phyloP scores from a whole-genome alignment of 2,888 invertebrate species.

The Agonum fuliginosum region DNA sequence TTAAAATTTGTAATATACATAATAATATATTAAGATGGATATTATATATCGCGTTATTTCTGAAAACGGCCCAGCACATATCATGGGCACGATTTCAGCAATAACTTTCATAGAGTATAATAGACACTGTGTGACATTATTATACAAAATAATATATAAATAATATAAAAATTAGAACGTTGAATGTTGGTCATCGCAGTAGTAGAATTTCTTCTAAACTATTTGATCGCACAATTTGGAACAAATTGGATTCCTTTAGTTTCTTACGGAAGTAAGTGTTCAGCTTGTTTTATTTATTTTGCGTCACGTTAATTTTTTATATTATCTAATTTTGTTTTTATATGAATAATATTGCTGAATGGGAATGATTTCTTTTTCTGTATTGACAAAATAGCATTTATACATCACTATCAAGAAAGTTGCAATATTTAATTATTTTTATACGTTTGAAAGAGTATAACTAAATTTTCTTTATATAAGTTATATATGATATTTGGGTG shows the following conservation, averaged over 20 bases:
- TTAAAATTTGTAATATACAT: conserved; percentile 58
- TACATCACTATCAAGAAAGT: conserved; percentile 52
- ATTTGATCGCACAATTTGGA: conserved; percentile 58
- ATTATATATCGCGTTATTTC: conserved; percentile 59
- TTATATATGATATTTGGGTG: conserved; percentile 50
- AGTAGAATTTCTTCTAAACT: conserved; percentile 59
- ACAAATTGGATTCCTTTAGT: conserved; percentile 15
- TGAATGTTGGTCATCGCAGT: conserved; percentile 58
- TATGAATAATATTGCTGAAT: conserved; percentile 30
- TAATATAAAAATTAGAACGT: conserved; percentile 59
- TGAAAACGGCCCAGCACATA: conserved; percentile 47
- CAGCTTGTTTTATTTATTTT: conserved; percentile 41
- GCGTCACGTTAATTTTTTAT: conserved; percentile 29
- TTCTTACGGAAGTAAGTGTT: conserved; percentile 25
- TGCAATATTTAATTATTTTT: conserved; percentile 55
- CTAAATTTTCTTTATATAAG: conserved; percentile 47
- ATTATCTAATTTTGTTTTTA: conserved; percentile 34
- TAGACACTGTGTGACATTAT: conserved; percentile 59
- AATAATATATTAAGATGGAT: conserved; percentile 58
- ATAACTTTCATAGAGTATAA: conserved; percentile 59
- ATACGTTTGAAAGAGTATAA: conserved; percentile 52
- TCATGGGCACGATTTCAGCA: conserved; percentile 53
- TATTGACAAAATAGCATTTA: conserved; percentile 54
- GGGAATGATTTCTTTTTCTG: conserved; percentile 46
- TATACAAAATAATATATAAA: conserved; percentile 57